Evolutionary conservation across 2,888 invertebrate species (phyloP), one percentile per base, ranked within the genome.

Genomic region (Venustoraphidia nigricollis): DNA sequence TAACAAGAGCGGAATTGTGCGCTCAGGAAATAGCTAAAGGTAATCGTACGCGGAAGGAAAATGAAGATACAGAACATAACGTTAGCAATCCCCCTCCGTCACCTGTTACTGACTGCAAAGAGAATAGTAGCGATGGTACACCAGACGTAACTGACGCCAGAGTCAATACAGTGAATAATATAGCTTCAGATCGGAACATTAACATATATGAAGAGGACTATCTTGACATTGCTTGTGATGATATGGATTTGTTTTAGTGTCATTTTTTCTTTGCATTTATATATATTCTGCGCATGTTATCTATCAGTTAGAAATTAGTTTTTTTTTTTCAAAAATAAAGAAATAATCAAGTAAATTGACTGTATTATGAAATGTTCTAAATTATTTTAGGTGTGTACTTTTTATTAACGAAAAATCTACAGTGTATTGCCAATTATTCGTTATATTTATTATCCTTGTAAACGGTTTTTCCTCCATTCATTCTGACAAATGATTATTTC

Each of bases 21-120:
- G 62, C 66, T 0, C 53, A 57, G 34, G 67, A 63, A 34, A 52
- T 64, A 10, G 58, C 57, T 1, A 54, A 56, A 36, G 56, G 60
- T 49, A 57, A 59, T 46, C 54, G 59, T 34, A 64, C 63, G n/a
- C 58, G 63, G 41, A 66, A 69, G 57, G 71, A 73, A 44, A 66
- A 67, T 49, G 76, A 77, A 17, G 65, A 66, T 56, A 60, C 64
- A 2, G 71, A 72, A 53, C 62, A 62, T 34, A 71, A 71, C 45
- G 72, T 75, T 36, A 77, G 76, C 2, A 87, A 87, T 68, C 87
- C 87, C 42, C 87, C 87, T 10, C 87, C 87, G 6, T 87, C 86
- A 34, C 87, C 87, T 1, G 87, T 80, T 36, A 85, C 83, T 0
- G 83, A 83, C 62, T 77, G 79, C 11, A 64, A 67, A 4, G 76